Evolutionary conservation across 2,888 invertebrate genomes (phyloP).

Genomic region (Epirrhoe tristata): DNA sequence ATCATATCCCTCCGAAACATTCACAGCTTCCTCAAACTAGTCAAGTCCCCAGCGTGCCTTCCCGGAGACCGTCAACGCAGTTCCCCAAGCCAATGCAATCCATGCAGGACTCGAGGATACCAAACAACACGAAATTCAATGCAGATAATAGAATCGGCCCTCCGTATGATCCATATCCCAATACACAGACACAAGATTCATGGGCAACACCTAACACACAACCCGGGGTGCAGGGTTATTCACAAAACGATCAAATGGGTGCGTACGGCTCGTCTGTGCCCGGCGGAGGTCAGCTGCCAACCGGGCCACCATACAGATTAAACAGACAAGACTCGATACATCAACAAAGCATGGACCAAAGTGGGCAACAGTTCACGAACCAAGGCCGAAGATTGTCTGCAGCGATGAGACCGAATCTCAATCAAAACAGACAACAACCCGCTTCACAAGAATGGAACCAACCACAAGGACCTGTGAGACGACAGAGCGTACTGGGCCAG

Average conservation of each 20-base stretch:
- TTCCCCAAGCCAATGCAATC: slow-evolving; percentile 69
- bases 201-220: slow-evolving; percentile 66
- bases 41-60: slow-evolving; percentile 74
- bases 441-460: slow-evolving; percentile 70
- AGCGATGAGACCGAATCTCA: slow-evolving; percentile 62
- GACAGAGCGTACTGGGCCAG: slow-evolving; percentile 75
- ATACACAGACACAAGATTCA: slow-evolving; percentile 67
- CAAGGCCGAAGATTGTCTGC: slow-evolving; percentile 71
- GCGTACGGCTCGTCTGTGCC: slow-evolving; percentile 59
- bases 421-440: slow-evolving; percentile 55
- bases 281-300: slow-evolving; percentile 54
- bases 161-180: slow-evolving; percentile 64
- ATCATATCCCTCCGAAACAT: slow-evolving; percentile 84
- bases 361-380: slow-evolving; percentile 67
- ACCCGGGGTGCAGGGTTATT: slow-evolving; percentile 60
- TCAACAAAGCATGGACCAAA: slow-evolving; percentile 70
- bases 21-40: slow-evolving; percentile 78
- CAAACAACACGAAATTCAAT: slow-evolving; percentile 70
- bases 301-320: slow-evolving; percentile 59
- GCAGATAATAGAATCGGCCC: slow-evolving; percentile 69
- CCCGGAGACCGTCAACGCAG: slow-evolving; percentile 74
- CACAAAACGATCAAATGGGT: slow-evolving; percentile 64
- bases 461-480: slow-evolving; percentile 62
- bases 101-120: slow-evolving; percentile 66
- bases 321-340: slow-evolving; percentile 65